These are phyloP conservation scores for Hyperopisus bebe DNA, from an alignment of 2,113 vertebrate species.

Conservation along the genomic window DNA sequence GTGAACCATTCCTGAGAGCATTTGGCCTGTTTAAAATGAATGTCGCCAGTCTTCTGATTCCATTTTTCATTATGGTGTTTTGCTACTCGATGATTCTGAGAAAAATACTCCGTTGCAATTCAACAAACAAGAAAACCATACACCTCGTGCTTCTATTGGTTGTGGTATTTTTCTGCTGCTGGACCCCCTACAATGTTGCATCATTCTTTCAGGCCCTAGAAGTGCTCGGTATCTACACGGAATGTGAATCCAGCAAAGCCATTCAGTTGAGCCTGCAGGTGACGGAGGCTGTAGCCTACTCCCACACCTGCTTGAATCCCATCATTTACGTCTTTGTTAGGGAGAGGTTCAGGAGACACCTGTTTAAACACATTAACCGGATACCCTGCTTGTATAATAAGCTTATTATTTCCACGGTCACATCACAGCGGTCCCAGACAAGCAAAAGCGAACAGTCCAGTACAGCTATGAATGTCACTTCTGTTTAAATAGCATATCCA, in stretches of 20 bases:
- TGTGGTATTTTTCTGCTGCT: constrained; percentile 47
- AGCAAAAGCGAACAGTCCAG: neutral
- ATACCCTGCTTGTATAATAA: constrained; percentile 41
- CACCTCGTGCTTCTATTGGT: constrained; percentile 50
- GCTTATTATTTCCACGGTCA: neutral
- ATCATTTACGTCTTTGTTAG: neutral
- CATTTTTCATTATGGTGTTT: neutral
- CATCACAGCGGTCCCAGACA: neutral
- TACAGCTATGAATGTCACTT: neutral
- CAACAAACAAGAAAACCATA: constrained; percentile 49
- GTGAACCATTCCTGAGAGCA: neutral
- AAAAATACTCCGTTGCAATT: constrained; percentile 11
- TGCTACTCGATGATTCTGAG: neutral
- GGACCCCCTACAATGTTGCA: constrained; percentile 38
- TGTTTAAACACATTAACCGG: constrained; percentile 44
- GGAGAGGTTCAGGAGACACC: constrained; percentile 38
- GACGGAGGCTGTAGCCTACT: neutral
- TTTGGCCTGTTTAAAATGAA: neutral
- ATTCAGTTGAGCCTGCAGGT: neutral
- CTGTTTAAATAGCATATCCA: neutral
- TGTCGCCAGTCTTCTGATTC: constrained; percentile 23
- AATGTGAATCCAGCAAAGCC: constrained; percentile 42
- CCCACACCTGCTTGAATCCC: neutral
- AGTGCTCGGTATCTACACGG: rapidly evolving
- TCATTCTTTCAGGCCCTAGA: constrained; percentile 46